Base-by-base conservation (phyloP, 2,888 invertebrate species). In the Heliconius aoede region DNA sequence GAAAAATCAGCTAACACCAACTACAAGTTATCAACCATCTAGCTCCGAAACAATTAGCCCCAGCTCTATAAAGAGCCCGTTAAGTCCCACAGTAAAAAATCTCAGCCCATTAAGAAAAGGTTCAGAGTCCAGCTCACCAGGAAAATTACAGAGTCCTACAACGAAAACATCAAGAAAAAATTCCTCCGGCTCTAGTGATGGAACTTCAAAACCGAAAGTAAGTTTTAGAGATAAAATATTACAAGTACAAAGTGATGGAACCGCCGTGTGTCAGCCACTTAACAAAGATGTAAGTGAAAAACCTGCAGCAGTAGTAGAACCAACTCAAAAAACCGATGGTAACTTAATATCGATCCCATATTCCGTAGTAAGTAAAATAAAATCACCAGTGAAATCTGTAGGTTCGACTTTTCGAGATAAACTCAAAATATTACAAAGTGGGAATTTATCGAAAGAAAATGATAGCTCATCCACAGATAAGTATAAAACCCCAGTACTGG, bases 211-310 rank as follows among this genome's bases (percentile, higher is more conserved):
- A 62, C 95, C 95, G 75, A 95, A 96, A 92, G 96, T 96, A 64
- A 95, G 96, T 82, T 96, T 96, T 84, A 95, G 92, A 86, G 95
- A 96, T 84, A 95, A 94, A 89, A 95, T 95, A 78, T 91, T 95
- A 81, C 95, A 95, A 87, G 90, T 96, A 1, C 95, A 95, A 82
- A 92, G 93, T 80, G 95, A 95, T 79, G 94, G 94, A 21, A 94
- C 93, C 1, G 89, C 94, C 51, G 91, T 94, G 3, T 90, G 89
- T 82, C 94, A 94, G 81, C 94, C 94, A 5, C 85, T 94, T 2
- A 87, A 83, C 80, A 94, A 93, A 86, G 94, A 94, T 82, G 80
- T 84, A 1, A 88, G 85, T 83, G 93, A 94, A 80, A 94, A 94
- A 80, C 91, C 92, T 18, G 91, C 92, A 64, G 93, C 93, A 15